Percentiles rank a stretch among this genome's conserved stretches.
Evolutionary conservation across 2,888 invertebrate species (phyloP).

Genomic region (Drosophila barbarae): DNA sequence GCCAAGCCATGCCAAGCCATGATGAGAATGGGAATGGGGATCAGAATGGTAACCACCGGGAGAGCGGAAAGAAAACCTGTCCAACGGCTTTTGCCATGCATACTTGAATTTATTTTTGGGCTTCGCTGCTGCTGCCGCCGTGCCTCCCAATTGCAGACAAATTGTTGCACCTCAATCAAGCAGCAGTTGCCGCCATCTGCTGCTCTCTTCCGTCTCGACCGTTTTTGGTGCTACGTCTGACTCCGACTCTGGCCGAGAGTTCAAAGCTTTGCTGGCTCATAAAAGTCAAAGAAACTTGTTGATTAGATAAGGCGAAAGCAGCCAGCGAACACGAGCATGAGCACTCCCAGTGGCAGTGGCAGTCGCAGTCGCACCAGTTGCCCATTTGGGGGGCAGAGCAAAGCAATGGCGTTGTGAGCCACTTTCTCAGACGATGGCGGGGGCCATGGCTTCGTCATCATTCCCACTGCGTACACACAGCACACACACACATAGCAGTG

Average conservation of each 20-base stretch:
- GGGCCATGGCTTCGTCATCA: slow-evolving; percentile 50
- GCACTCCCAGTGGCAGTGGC: not conserved
- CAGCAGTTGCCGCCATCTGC: slow-evolving; percentile 54
- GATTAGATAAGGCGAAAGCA: slow-evolving; percentile 62
- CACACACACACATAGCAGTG: slow-evolving; percentile 7
- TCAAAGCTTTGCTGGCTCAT: slow-evolving; percentile 40
- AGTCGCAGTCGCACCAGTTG: slow-evolving; percentile 6
- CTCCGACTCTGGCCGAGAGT: slow-evolving; percentile 22
- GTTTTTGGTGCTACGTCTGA: slow-evolving; percentile 14
- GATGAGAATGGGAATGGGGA: slow-evolving; percentile 23
- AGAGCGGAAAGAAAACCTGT: slow-evolving; percentile 54
- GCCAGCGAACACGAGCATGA: slow-evolving; percentile 16
- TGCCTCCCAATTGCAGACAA: slow-evolving; percentile 67
- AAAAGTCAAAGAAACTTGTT: slow-evolving; percentile 60
- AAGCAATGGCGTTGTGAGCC: slow-evolving; percentile 38
- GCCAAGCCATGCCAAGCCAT: not conserved
- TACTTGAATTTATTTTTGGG: slow-evolving; percentile 54
- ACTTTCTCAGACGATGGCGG: slow-evolving; percentile 58
- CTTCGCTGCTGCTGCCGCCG: slow-evolving; percentile 17
- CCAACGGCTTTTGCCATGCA: slow-evolving; percentile 58
- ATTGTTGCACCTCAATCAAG: slow-evolving; percentile 71
- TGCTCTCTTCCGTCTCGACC: slow-evolving; percentile 38
- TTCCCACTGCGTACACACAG: slow-evolving; percentile 16
- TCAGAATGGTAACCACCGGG: slow-evolving; percentile 17
- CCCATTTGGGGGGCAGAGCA: slow-evolving; percentile 28